Base-by-base conservation (phyloP, 1,140 invertebrate genomes). In the Drosophila suzukii region DNA sequence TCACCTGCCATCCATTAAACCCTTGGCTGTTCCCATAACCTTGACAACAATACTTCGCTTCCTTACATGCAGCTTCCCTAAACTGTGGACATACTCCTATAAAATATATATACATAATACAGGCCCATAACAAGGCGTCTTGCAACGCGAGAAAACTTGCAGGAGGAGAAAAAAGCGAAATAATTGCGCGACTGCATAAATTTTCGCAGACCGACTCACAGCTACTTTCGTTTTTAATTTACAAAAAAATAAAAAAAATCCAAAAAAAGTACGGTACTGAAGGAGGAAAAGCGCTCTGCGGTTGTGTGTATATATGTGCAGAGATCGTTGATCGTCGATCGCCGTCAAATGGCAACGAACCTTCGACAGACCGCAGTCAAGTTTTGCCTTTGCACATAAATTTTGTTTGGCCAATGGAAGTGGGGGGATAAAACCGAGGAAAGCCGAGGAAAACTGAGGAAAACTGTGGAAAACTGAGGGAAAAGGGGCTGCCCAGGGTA, bases 181-280 rank as follows among this genome's bases (percentile, higher is more conserved):
- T 83, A 89, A 84, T 84, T 84, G 84, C 83, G 67, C 59, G 84
- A 89, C 79, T 89, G 76, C 80, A 84, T 84, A 89, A 70, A 84
- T 89, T 86, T 85, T 79, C 44, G 75, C 63, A 65, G 47, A 56
- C 41, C 53, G 32, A 68, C 73, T 61, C 72, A 60, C 70, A 88
- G 84, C 84, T 74, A 88, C 83, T 88, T 88, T 88, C 84, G 83
- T 89, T 88, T 88, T 88, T 88, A 89, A 89, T 79, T 66, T 82
- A 83, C 80, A 84, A 83, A 72, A 58, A 43, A 59, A 57, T 49
- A 58, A 59, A 39, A 38, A 81, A 70, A 62, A 75, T 8, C 5
- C 11, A 56, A 32, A 44, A 27, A 51, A 27, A 56, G 53, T 66
- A 57, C 41, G 66, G 62, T 41, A 72, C 70, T 60, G 55, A 70